Conservation (phyloP, 2,113 vertebrate species). For the Eonycteris spelaea region DNA sequence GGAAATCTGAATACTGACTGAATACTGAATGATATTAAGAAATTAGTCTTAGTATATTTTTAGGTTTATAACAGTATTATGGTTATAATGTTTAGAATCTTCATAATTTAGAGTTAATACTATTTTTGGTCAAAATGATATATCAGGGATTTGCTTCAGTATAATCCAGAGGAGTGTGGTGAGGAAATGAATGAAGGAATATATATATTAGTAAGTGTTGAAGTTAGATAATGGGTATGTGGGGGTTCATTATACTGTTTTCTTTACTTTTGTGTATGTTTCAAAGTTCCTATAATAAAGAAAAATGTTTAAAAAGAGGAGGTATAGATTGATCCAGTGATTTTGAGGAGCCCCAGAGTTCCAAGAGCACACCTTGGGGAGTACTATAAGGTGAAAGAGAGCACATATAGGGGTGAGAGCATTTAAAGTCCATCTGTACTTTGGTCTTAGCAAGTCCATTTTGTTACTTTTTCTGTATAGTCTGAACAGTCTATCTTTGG, state of each 20-base stretch:
- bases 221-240: background rate
- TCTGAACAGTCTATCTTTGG: background rate
- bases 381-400: background rate
- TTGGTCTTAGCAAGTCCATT: background rate
- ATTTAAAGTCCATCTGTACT: background rate
- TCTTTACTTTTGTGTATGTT: background rate
- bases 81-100: background rate
- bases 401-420: background rate
- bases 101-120: background rate
- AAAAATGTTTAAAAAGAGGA: background rate
- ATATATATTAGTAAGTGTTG: background rate
- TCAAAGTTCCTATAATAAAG: background rate
- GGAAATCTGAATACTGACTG: background rate
- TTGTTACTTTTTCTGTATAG: background rate
- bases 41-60: background rate
- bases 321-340: background rate
- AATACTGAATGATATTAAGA: background rate
- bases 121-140: slow-evolving; percentile 8
- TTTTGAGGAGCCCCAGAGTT: background rate
- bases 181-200: background rate
- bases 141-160: background rate
- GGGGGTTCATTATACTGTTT: background rate
- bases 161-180: background rate
- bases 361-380: background rate
- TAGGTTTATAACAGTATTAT: background rate